These are phyloP conservation scores for Cylloceria caligata DNA, from an alignment of 2,888 invertebrate genomes.

Conservation along the genomic window DNA sequence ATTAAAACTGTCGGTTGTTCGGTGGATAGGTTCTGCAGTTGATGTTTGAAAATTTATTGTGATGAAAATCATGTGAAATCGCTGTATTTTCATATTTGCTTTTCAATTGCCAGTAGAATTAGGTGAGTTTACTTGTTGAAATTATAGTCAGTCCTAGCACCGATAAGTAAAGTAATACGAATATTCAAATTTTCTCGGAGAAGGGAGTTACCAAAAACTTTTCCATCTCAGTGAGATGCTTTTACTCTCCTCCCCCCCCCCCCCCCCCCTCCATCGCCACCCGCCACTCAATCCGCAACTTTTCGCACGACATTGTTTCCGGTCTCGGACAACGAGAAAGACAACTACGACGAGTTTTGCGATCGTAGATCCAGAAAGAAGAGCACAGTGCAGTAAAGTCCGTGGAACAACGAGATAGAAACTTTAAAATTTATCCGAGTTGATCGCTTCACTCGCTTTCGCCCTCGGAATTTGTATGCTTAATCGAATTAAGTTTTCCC, in stretches of 20 bases:
- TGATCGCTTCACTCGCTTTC: constrained; percentile 39
- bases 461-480: constrained; percentile 66
- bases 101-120: background rate
- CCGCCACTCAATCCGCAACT: constrained; percentile 60
- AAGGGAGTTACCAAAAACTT: constrained; percentile 51
- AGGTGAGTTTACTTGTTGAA: background rate
- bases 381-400: constrained; percentile 5
- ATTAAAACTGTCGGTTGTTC: background rate
- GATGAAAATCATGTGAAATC: background rate
- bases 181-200: constrained; percentile 51
- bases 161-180: constrained; percentile 49
- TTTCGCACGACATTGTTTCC: constrained; percentile 66
- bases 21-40: background rate
- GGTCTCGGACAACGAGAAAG: constrained; percentile 35
- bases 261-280: constrained; percentile 2
- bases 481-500: constrained; percentile 69
- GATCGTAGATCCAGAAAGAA: constrained; percentile 39
- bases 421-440: constrained; percentile 66
- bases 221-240: constrained; percentile 37
- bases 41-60: constrained; percentile 1
- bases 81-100: background rate
- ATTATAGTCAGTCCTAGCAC: background rate
- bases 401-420: constrained; percentile 42
- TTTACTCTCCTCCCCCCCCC: background rate
- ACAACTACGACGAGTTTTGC: constrained; percentile 34